Evolutionary conservation across 2,888 invertebrate genomes (phyloP).

Genomic region (Lissonota sp.): DNA sequence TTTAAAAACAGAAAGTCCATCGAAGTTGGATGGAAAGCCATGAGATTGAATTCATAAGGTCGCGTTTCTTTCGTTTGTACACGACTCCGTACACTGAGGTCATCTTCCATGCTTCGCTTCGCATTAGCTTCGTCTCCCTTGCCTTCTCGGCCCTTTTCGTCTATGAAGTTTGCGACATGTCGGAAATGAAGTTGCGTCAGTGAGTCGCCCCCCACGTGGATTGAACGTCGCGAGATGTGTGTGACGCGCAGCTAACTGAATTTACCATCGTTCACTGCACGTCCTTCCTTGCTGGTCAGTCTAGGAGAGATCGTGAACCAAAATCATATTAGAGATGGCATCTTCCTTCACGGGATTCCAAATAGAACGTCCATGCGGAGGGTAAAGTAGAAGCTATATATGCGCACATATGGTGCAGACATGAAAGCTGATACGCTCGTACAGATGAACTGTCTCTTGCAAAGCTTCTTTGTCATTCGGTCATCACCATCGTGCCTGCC

Average conservation of each 20-base stretch:
- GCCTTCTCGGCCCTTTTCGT: neutral
- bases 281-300: constrained; percentile 15
- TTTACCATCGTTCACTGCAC: constrained; percentile 40
- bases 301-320: constrained; percentile 72
- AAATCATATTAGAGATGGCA: constrained; percentile 76
- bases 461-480: neutral
- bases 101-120: neutral
- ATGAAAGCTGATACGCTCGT: constrained; percentile 18
- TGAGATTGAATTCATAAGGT: neutral
- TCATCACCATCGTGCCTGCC: too few species aligned
- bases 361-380: neutral
- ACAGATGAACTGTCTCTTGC: constrained; percentile 24
- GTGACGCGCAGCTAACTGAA: constrained; percentile 51
- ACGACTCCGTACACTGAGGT: neutral
- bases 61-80: neutral
- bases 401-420: too few species aligned
- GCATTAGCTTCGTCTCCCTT: neutral
- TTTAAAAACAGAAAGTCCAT: constrained; percentile 1
- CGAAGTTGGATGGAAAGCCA: neutral
- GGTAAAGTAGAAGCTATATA: too few species aligned
- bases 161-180: neutral
- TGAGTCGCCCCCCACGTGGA: neutral
- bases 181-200: neutral
- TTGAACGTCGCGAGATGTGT: constrained; percentile 5
- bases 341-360: constrained; percentile 55